phyloP scores from a whole-genome alignment of 2,113 vertebrate genomes.

The Caloenas nicobarica region DNA sequence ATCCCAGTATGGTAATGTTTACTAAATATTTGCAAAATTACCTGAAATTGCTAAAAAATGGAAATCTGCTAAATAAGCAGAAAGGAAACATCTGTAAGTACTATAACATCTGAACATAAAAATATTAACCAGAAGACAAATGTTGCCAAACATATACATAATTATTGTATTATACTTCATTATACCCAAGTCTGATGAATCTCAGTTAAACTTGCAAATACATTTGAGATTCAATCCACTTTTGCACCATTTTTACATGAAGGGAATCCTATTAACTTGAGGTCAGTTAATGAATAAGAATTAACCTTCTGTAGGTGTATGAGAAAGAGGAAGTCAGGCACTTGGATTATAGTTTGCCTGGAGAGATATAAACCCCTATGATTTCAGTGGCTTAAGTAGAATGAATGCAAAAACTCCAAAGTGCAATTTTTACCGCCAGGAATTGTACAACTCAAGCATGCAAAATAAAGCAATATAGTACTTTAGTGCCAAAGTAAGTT shows the following conservation, averaged over 20 bases:
- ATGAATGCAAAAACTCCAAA: neutral
- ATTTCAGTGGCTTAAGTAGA: slow-evolving; percentile 28
- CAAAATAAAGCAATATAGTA: slow-evolving; percentile 54
- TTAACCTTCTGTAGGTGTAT: neutral
- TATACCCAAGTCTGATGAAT: neutral
- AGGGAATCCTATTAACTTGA: neutral
- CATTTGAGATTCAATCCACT: neutral
- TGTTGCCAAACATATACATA: slow-evolving; percentile 6
- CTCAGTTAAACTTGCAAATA: neutral
- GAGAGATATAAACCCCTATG: slow-evolving; percentile 12
- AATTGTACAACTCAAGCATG: slow-evolving; percentile 43
- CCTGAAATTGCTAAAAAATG: slow-evolving; percentile 20
- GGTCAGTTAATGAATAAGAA: neutral
- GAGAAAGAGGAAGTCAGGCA: neutral
- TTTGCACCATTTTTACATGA: neutral
- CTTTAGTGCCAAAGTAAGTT: slow-evolving; percentile 58
- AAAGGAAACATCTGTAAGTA: slow-evolving; percentile 45
- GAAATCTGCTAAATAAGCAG: slow-evolving; percentile 20
- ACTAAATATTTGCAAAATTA: slow-evolving; percentile 28
- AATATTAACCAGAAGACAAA: slow-evolving; percentile 25
- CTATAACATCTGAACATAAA: slow-evolving; percentile 5
- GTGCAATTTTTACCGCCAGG: slow-evolving; percentile 34
- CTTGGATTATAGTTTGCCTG: neutral
- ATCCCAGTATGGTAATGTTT: neutral
- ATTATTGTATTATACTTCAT: slow-evolving; percentile 29